Base-by-base conservation (phyloP, 1,140 invertebrate species). In the Trichogramma pretiosum region DNA sequence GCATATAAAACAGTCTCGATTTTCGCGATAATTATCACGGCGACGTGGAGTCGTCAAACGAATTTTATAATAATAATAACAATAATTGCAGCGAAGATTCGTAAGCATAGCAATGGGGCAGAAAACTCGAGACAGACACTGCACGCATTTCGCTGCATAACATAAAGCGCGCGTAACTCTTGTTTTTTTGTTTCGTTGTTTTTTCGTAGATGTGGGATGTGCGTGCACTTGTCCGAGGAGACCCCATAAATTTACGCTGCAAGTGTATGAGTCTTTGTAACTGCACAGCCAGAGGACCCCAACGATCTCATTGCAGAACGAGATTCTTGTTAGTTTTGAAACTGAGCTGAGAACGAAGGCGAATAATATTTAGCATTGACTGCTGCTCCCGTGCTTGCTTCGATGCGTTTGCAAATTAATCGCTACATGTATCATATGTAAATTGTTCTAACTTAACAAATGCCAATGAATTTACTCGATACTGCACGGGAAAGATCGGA, bases 81-180 rank as follows among this genome's bases (percentile, higher is more conserved):
- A 11, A 5, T n/a, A n/a, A n/a, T n/a, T n/a, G n/a, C n/a, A n/a
- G 24, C 5, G 11, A 28, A 28, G 24, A 11, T 34, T 34, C 5
- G 33, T n/a, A 34, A 5, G n/a, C 16, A n/a, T 5, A 5, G 16
- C 56, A 70, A 70, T 67, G 68, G 69, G 68, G 58, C 68, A 70
- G 67, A 69, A 70, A 70, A 70, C 67, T 69, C 65, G 63, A 64
- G 67, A 70, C 68, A 68, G 16, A 36, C 49, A 18, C 36, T 40
- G 41, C 41, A 42, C 43, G 21, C 37, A 24, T 26, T 46, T 4
- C 17, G 24, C 14, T 17, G 3, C 40, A 1, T 18, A 34, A 48
- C 46, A 53, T 46, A 40, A 48, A 50, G 48, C 48, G 11, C 18
- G 14, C 19, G 17, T 36, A 48, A 48, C 24, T 7, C 24, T 28